Conservation (phyloP, 2,888 invertebrate genomes). For the Tanypteryx hageni region DNA sequence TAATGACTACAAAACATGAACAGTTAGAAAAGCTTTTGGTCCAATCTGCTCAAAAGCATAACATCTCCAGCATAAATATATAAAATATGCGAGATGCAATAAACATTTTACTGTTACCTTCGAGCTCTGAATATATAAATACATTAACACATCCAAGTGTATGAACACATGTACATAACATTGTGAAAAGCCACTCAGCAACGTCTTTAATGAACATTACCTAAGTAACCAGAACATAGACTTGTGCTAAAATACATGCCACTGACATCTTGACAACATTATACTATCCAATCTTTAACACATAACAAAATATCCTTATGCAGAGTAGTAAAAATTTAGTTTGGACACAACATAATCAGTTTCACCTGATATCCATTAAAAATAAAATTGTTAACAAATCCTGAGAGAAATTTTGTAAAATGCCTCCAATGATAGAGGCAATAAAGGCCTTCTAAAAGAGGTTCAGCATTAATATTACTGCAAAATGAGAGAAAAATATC, state of each 20-base stretch:
- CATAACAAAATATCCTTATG: not conserved
- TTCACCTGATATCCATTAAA: not conserved
- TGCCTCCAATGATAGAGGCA: not conserved
- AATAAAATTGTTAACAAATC: not conserved
- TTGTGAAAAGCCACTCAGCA: constrained; percentile 39
- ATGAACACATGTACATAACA: not conserved
- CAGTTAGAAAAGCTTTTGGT: not conserved
- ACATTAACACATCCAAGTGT: not conserved
- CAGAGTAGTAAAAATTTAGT: not conserved
- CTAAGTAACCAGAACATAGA: not conserved
- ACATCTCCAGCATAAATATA: not conserved
- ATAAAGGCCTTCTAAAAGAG: not conserved
- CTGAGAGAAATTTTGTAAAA: not conserved
- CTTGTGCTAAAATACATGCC: not conserved
- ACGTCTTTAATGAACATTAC: not conserved
- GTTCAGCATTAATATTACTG: not conserved
- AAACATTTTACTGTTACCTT: not conserved
- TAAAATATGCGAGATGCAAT: not conserved
- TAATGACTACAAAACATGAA: not conserved
- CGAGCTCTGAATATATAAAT: constrained; percentile 20
- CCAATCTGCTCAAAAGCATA: not conserved
- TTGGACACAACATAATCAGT: not conserved
- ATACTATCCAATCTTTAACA: not conserved
- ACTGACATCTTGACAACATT: not conserved
- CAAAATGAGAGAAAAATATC: not conserved